Conservation (phyloP, 2,113 vertebrate genomes). For the Corvus cornix region DNA sequence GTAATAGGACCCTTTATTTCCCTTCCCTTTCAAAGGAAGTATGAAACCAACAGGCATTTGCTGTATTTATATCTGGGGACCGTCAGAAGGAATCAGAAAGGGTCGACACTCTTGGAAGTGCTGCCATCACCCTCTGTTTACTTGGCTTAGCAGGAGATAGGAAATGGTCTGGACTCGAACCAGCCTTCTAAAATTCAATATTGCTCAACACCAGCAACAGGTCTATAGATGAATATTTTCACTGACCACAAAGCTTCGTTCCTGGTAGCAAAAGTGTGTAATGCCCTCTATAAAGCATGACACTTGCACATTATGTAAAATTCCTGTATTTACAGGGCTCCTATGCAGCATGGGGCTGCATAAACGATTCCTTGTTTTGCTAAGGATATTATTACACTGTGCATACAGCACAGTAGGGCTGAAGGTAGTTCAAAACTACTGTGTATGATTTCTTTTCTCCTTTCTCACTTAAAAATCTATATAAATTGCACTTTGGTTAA, state of each 20-base stretch:
- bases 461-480: background rate
- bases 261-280: background rate
- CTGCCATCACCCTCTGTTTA: background rate
- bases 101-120: background rate
- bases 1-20: background rate
- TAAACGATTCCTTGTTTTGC: slow-evolving; percentile 36
- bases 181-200: background rate
- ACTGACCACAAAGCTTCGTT: slow-evolving; percentile 6
- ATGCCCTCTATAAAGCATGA: background rate
- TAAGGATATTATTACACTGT: slow-evolving; percentile 43
- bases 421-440: slow-evolving; percentile 15
- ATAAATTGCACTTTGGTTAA: background rate
- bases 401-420: slow-evolving; percentile 9
- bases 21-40: background rate
- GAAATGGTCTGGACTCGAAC: background rate
- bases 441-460: background rate
- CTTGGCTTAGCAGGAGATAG: background rate
- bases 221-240: background rate
- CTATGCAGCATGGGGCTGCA: slow-evolving; percentile 9
- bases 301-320: background rate
- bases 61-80: accelerated
- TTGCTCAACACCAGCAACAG: background rate
- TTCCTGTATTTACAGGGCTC: slow-evolving; percentile 35
- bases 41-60: background rate
- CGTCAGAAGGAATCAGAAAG: background rate